These are phyloP conservation scores for Bombylius discolor DNA, from an alignment of 2,888 invertebrate genomes.

Conservation along the genomic window DNA sequence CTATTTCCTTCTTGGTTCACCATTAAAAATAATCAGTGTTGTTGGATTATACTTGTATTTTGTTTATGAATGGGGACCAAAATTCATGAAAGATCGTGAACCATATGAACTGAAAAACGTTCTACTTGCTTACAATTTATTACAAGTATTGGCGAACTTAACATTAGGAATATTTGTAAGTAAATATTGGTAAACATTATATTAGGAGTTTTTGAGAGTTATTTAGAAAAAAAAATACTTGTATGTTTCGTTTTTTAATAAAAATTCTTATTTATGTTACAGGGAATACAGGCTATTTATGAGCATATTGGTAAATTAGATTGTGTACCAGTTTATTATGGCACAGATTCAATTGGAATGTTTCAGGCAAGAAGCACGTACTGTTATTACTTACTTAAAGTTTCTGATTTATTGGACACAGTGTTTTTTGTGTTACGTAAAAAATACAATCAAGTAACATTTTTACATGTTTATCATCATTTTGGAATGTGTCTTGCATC, in stretches of 20 bases:
- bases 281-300: neutral
- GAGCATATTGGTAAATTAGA: neutral
- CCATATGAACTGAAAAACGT: constrained; percentile 49
- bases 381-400: constrained; percentile 48
- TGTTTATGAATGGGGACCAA: constrained; percentile 54
- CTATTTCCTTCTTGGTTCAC: constrained; percentile 51
- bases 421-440: constrained; percentile 57
- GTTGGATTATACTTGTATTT: constrained; percentile 50
- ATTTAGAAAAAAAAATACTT: neutral
- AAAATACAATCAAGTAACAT: constrained; percentile 52
- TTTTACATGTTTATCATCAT: constrained; percentile 60
- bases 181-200: neutral
- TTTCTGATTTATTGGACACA: constrained; percentile 53
- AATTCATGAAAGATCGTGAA: constrained; percentile 49
- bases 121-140: constrained; percentile 25
- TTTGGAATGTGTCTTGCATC: constrained; percentile 50
- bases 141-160: neutral
- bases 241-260: no score
- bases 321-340: constrained; percentile 2
- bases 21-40: constrained; percentile 44
- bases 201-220: neutral
- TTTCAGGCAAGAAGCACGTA: constrained; percentile 27
- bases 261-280: neutral
- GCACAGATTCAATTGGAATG: neutral
- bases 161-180: neutral